A percentile compares a stretch with the other conserved stretches of the same genome.
These are phyloP conservation scores for Semnopithecus entellus DNA, from an alignment of 2,113 vertebrate genomes.

Conservation along the genomic window DNA sequence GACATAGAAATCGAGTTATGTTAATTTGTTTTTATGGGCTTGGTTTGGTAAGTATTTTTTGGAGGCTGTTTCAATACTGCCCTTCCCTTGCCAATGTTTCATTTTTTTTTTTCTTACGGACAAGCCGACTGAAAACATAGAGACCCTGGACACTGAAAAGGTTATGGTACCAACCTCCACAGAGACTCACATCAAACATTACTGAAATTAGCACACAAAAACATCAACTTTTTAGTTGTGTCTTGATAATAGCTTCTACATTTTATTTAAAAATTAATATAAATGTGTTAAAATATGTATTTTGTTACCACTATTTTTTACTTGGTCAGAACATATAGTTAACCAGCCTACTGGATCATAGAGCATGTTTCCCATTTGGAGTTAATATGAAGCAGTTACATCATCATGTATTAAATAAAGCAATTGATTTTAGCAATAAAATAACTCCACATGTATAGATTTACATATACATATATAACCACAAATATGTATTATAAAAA, in stretches of 20 bases:
- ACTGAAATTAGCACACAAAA: background rate
- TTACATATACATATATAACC: background rate
- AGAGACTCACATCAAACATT: background rate
- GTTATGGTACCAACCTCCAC: background rate
- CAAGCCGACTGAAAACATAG: background rate
- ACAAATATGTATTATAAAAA: background rate
- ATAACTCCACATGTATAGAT: background rate
- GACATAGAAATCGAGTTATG: background rate
- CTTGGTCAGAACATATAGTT: background rate
- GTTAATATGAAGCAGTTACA: background rate
- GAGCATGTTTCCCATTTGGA: background rate
- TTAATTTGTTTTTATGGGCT: background rate
- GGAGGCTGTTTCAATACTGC: background rate
- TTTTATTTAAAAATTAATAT: background rate
- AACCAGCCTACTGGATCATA: background rate
- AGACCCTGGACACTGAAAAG: background rate
- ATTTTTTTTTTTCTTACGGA: background rate
- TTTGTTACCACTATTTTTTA: background rate
- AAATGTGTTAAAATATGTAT: background rate
- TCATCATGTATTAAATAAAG: background rate
- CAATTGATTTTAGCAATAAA: background rate
- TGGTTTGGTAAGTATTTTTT: background rate
- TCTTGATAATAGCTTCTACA: background rate
- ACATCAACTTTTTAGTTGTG: background rate
- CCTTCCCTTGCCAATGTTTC: background rate